Evolutionary conservation across 1,140 invertebrate species (phyloP), one percentile per base, ranked within the genome.

Genomic region (Drosophila parabipectinata): DNA sequence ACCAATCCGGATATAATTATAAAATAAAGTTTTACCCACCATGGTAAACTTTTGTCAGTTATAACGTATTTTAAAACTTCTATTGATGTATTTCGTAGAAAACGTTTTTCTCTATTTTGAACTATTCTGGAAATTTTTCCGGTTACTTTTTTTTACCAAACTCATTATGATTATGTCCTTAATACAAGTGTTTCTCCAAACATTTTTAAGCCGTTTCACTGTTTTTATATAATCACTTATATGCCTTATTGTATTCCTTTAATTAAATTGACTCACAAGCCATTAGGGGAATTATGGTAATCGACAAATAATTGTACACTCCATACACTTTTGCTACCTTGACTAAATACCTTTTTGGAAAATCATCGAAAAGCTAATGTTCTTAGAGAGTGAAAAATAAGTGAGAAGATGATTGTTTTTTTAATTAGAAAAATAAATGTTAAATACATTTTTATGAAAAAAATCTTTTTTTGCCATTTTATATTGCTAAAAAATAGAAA

Each of bases 31-130:
- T 79, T 90, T 12, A 69, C 59, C 80, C 76, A 77, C 14, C 18
- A 37, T 0, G 68, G 58, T 9, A 75, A 66, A 12, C 50, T 28
- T 8, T 24, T 60, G 73, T 96, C 94, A 7, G 95, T 95, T n/a
- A 96, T 26, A 9, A 69, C 93, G 67, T 96, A 97, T 80, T 94
- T 94, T 9, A 96, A 92, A 1, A 96, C 95, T 71, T 96, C 96
- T 30, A 96, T 91, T 2, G 94, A 95, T 26, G 94, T 94, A 15
- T 94, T 94, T 2, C 92, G 72, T 28, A 94, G 93, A 76, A 95
- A 96, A 14, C 80, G 66, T 18, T 78, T 68, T 1, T 24, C 14
- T 15, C 47, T 64, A 12, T 55, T 44, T 58, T 64, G 12, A 4
- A 50, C 24, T 12, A 63, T 24, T 5, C 48, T 50, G 5, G 41